Percentiles rank a stretch among this genome's conserved stretches.
Conservation (phyloP, 2,797 vertebrate species). For the Scolopax rusticola region DNA sequence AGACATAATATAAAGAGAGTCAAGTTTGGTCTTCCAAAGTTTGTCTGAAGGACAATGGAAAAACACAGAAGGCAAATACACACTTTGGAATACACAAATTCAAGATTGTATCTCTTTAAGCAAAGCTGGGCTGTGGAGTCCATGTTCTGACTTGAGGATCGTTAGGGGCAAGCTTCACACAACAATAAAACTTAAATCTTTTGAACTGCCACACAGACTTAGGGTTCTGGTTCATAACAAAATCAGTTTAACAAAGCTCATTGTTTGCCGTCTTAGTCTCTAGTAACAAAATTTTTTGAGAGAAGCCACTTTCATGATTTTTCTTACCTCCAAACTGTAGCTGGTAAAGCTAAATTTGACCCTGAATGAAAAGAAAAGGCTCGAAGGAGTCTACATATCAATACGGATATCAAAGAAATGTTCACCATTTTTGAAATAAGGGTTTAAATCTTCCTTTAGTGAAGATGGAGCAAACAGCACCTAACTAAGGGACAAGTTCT, state of each 20-base stretch:
- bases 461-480: neutral
- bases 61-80: neutral
- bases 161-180: neutral
- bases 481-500: neutral
- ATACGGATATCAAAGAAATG: neutral
- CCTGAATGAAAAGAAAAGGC: neutral
- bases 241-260: neutral
- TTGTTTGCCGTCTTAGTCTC: neutral
- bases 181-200: neutral
- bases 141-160: neutral
- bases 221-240: neutral
- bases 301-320: neutral
- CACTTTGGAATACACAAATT: neutral
- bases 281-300: neutral
- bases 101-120: neutral
- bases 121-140: neutral
- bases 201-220: neutral
- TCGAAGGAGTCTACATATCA: neutral
- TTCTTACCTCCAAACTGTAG: neutral
- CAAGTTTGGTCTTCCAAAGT: neutral
- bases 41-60: neutral
- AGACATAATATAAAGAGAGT: neutral
- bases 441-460: neutral
- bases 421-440: neutral
- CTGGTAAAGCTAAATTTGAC: neutral